Conservation (phyloP, 1,140 invertebrate genomes). For the Aradophagus sp. region DNA sequence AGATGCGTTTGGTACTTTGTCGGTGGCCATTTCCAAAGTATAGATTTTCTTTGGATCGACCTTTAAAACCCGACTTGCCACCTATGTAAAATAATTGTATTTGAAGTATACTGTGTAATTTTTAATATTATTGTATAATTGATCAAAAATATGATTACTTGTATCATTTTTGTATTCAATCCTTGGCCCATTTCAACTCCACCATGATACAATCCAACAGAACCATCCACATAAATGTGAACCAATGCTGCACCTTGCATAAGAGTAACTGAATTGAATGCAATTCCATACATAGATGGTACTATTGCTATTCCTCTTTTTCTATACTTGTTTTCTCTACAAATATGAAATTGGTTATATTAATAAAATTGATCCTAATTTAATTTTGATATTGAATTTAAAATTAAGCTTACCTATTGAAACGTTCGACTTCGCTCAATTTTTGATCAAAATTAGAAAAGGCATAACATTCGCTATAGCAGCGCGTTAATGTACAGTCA, state of each 20-base stretch:
- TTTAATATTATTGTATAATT: not conserved
- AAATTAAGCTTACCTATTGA: conserved; percentile 87
- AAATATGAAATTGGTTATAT: conserved; percentile 58
- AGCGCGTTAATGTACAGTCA: conserved; percentile 85
- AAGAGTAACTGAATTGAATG: conserved; percentile 85
- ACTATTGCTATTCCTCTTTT: conserved; percentile 90
- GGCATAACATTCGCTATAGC: conserved; percentile 87
- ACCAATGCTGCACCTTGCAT: conserved; percentile 95
- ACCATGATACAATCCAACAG: conserved; percentile 90
- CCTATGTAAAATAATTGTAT: conserved; percentile 61
- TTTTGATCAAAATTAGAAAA: conserved; percentile 81
- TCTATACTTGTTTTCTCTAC: conserved; percentile 85
- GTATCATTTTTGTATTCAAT: conserved; percentile 95
- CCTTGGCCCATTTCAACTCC: conserved; percentile 98
- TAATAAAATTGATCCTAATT: conserved; percentile 9
- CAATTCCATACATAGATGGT: conserved; percentile 92
- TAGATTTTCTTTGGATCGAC: conserved; percentile 87
- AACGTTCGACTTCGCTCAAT: conserved; percentile 78
- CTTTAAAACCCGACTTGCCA: conserved; percentile 83
- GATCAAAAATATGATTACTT: conserved; percentile 73
- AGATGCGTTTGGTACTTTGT: conserved; percentile 95
- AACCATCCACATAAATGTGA: conserved; percentile 93
- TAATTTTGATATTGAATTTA: not conserved
- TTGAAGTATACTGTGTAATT: conserved; percentile 2
- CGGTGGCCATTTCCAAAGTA: conserved; percentile 90